These are phyloP conservation scores for Limosa lapponica DNA, from an alignment of 2,797 vertebrate genomes.

Conservation along the genomic window DNA sequence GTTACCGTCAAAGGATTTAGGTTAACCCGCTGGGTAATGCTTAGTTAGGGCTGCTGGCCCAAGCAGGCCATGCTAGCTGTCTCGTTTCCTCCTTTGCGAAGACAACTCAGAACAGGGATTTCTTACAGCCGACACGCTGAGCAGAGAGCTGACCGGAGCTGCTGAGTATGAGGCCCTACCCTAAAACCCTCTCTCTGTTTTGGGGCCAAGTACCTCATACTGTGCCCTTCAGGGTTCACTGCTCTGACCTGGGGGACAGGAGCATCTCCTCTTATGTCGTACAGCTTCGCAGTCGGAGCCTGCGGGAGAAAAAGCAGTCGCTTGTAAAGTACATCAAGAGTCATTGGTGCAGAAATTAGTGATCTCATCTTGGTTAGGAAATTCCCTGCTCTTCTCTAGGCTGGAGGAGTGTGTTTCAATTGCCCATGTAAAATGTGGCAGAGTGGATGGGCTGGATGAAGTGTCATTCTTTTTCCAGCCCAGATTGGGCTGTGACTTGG, in stretches of 20 bases:
- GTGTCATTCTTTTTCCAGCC: background rate
- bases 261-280: background rate
- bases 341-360: background rate
- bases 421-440: accelerated
- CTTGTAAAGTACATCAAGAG: background rate
- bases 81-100: background rate
- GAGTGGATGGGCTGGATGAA: background rate
- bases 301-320: background rate
- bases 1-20: background rate
- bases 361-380: background rate
- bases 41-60: background rate
- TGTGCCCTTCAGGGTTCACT: background rate
- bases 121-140: accelerated
- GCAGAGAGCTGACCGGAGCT: background rate
- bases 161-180: background rate
- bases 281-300: background rate
- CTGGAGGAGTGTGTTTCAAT: background rate
- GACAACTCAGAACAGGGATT: background rate
- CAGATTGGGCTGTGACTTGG: background rate
- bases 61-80: background rate
- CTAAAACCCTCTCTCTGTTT: background rate
- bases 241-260: background rate
- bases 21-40: background rate
- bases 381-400: background rate
- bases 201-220: background rate